Evolutionary conservation across 2,797 vertebrate genomes (phyloP).

Genomic region (Euphonia xanthogaster): DNA sequence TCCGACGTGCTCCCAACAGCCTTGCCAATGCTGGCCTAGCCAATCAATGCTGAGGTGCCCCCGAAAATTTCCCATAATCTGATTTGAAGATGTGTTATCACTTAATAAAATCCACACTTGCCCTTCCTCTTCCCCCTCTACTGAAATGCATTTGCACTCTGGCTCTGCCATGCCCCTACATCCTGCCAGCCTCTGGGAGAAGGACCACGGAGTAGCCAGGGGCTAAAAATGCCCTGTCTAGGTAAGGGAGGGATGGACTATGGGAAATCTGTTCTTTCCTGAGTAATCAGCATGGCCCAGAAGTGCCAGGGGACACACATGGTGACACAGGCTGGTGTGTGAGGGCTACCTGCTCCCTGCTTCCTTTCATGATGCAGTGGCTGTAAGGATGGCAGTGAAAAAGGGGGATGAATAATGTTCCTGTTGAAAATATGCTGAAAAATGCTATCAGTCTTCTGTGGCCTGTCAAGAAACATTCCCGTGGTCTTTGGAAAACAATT

Average conservation of each 20-base stretch:
- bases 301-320: accelerated
- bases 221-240: not conserved
- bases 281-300: not conserved
- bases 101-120: conserved; percentile 71
- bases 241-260: not conserved
- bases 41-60: conserved; percentile 89
- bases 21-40: conserved; percentile 85
- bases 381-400: not conserved
- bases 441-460: not conserved
- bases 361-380: not conserved
- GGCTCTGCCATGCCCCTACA: not conserved
- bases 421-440: not conserved
- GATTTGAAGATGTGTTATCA: conserved; percentile 83
- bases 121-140: conserved; percentile 13
- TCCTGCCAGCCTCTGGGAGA: not conserved
- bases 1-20: conserved; percentile 87
- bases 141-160: conserved; percentile 39
- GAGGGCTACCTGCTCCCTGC: not conserved
- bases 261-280: not conserved
- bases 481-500: not conserved
- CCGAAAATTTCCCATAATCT: conserved; percentile 90
- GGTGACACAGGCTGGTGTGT: not conserved
- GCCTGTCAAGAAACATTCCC: not conserved
- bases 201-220: not conserved
- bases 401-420: not conserved